Percentiles rank a stretch among this genome's conserved stretches.
Evolutionary conservation across 2,888 invertebrate genomes (phyloP).

Genomic region (Vesta saturnalis): DNA sequence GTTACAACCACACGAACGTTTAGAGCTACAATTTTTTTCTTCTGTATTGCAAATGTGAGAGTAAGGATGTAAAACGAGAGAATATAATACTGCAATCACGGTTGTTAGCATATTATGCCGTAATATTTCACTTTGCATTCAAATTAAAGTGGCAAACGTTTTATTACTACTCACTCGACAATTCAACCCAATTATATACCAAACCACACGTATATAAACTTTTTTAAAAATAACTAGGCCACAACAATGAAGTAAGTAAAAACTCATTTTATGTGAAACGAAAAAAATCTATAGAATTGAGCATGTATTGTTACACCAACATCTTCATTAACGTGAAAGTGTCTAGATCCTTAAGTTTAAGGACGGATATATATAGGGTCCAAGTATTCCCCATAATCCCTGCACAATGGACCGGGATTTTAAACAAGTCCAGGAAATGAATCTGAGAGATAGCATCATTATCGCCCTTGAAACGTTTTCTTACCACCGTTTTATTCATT

Average conservation of each 20-base stretch:
- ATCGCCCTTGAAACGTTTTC: slow-evolving; percentile 49
- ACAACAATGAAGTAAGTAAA: neutral
- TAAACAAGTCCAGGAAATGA: slow-evolving; percentile 59
- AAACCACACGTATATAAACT: too few relatives aligned
- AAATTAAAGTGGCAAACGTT: too few relatives aligned
- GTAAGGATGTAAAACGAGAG: too few relatives aligned
- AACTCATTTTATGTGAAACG: neutral
- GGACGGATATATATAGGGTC: slow-evolving; percentile 24
- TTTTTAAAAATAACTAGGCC: neutral
- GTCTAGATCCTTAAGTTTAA: slow-evolving; percentile 29
- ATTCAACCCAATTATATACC: too few relatives aligned
- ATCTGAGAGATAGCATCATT: slow-evolving; percentile 59
- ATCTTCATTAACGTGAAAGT: slow-evolving; percentile 18
- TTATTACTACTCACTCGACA: too few relatives aligned
- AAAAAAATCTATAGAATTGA: neutral
- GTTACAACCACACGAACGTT: too few relatives aligned
- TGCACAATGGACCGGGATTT: slow-evolving; percentile 56
- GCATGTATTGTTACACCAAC: neutral
- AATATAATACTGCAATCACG: too few relatives aligned
- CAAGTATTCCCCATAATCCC: slow-evolving; percentile 45
- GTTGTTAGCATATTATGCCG: too few relatives aligned
- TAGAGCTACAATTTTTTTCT: too few relatives aligned
- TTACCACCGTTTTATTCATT: slow-evolving; percentile 11
- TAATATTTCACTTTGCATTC: too few relatives aligned
- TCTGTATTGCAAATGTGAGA: too few relatives aligned